Conservation (phyloP, 1,140 invertebrate species). For the Cotesia typhae region DNA sequence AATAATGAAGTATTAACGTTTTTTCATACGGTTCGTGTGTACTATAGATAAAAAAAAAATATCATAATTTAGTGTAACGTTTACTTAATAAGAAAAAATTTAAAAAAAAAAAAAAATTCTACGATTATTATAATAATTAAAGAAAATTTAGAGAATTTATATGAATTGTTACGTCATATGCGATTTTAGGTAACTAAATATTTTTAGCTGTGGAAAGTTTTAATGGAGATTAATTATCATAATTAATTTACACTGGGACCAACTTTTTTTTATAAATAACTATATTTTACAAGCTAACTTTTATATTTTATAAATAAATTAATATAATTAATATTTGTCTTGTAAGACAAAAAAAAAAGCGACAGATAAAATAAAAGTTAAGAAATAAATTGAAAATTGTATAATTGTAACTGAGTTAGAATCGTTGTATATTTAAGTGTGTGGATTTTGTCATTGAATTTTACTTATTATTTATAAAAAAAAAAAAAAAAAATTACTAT, state of each 20-base stretch:
- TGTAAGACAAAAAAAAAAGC: too few relatives aligned
- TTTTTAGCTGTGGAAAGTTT: too few relatives aligned
- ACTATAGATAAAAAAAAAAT: conserved; percentile 18
- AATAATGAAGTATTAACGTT: conserved; percentile 21
- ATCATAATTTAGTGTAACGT: background rate
- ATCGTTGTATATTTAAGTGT: background rate
- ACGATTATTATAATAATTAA: background rate
- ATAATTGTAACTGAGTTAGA: background rate
- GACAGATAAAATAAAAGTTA: too few relatives aligned
- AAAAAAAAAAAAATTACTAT: background rate
- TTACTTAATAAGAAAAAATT: background rate
- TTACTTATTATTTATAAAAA: background rate
- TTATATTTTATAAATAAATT: too few relatives aligned
- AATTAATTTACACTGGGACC: too few relatives aligned
- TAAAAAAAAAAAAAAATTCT: background rate
- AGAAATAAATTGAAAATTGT: background rate
- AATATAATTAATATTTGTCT: too few relatives aligned
- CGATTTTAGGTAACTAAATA: too few relatives aligned
- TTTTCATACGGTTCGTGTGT: conserved; percentile 30
- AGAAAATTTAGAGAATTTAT: too few relatives aligned
- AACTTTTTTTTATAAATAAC: too few relatives aligned
- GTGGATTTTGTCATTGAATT: background rate
- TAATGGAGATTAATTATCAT: too few relatives aligned
- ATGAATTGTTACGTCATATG: too few relatives aligned
- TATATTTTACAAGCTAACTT: too few relatives aligned